Evolutionary conservation across 2,888 invertebrate species (phyloP), one percentile per base, ranked within the genome.

Genomic region (Polietes domitor): DNA sequence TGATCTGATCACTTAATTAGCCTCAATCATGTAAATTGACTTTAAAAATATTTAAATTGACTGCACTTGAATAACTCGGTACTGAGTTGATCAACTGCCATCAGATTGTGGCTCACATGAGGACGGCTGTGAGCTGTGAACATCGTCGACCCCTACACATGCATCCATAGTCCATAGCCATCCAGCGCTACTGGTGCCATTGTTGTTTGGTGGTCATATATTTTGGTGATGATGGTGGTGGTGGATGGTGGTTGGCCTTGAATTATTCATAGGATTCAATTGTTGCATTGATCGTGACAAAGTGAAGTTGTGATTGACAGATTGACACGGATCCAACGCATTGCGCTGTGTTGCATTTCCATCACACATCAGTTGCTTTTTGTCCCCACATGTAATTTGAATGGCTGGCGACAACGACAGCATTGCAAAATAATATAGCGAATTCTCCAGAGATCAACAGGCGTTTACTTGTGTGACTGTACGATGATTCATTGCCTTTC

Each of bases 231-330:
- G 70, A 55, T 73, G 61, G 63, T 61, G 6, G 53, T 32, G 50
- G 21, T 47, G 50, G 77, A 19, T 32, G 41, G 24, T 50, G 72
- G 17, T 1, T 68, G n/a, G 63, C 32, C 82, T 83, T 87, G 86
- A 86, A 86, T 85, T 86, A 87, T 87, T 87, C 87, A 87, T 86
- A 73, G 86, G 71, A 41, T 84, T 78, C 43, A 85, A 83, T 80
- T 77, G 83, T 75, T 85, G 82, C 75, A 86, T 82, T 85, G 86
- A 86, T 86, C 85, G 85, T 86, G 86, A 85, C 86, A 86, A 86
- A 86, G 82, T 87, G 87, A 81, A 83, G 83, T 81, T 83, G 80
- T 85, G 84, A 85, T 81, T 84, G 85, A 85, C 87, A 82, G 85
- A 85, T 84, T 86, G 85, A 86, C 80, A 83, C 85, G 81, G 78